A percentile compares a stretch with the other conserved stretches of the same genome.
Evolutionary conservation across 2,113 vertebrate species (phyloP).

Genomic region (Poeciliopsis occidentalis): DNA sequence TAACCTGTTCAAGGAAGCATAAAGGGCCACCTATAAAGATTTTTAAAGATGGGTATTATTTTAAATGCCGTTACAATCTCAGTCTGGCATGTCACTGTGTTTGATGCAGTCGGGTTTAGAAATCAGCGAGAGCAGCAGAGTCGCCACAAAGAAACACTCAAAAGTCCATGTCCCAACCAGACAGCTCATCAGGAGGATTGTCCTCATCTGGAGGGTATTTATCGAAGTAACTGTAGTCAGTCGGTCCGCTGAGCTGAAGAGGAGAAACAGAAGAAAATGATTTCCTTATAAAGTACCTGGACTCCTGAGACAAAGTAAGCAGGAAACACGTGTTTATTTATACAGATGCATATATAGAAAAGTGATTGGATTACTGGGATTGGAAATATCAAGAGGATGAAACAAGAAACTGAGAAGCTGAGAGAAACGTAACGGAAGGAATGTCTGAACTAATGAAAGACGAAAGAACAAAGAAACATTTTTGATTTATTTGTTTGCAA

Average conservation of each 20-base stretch:
- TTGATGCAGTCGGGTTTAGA: neutral
- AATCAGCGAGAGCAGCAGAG: neutral
- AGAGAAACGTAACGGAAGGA: no score
- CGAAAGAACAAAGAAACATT: no score
- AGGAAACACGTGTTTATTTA: no score
- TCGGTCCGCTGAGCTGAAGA: constrained; percentile 85
- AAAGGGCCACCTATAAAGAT: no score
- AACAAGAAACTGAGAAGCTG: no score
- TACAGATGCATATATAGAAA: no score
- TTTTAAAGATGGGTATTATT: neutral
- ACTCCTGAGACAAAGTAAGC: neutral
- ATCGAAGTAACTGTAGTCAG: constrained; percentile 93
- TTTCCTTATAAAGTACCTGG: neutral
- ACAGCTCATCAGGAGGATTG: constrained; percentile 89
- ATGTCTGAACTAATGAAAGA: no score
- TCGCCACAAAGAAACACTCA: constrained; percentile 62
- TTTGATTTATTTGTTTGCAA: neutral
- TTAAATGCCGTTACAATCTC: neutral
- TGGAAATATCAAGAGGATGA: no score
- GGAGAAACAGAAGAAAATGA: neutral
- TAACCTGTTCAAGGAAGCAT: no score
- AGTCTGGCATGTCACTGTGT: neutral
- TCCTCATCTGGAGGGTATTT: constrained; percentile 89
- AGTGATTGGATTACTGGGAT: no score
- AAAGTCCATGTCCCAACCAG: constrained; percentile 95